Evolutionary conservation across 2,888 invertebrate genomes (phyloP), one percentile per base, ranked within the genome.

Genomic region (Laothoe populi): DNA sequence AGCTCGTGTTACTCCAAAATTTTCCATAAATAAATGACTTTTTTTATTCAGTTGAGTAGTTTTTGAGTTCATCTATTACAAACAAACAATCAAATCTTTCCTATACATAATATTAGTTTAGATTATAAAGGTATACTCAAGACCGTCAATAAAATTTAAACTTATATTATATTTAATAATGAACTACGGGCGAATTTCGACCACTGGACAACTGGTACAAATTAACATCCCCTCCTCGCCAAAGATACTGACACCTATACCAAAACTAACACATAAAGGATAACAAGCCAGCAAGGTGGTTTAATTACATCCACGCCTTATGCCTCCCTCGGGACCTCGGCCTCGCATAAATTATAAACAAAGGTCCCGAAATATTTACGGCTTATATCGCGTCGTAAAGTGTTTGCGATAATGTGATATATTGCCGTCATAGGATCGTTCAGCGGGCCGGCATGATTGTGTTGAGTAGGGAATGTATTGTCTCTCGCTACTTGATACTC

Each of bases 281-380:
- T 35, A 53, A 19, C 31, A 53, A 31, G 31, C 16, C 16, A 42
- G 16, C 31, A 49, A 53, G 53, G 53, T 35, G 53, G 35, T 53
- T 53, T 53, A 53, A 53, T 53, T 53, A 53, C 13, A 46, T 4
- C 35, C 35, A 5, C 4, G 4, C 53, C 53, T 53, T 53, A 53
- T 19, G 31, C 53, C 31, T 26, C 62, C 62, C 58, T 38, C 16
- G 62, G 46, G 62, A 48, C 40, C 21, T 4, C 21, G 45, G 19
- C 57, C 57, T 40, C 45, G 57, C 57, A 68, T 71, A 67, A 69
- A 64, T 69, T 69, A 70, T 63, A 63, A 63, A 73, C 69, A 70
- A 71, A 69, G 71, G 67, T 68, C 64, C 42, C 58, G 59, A 59
- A 58, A 69, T 66, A 66, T 69, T 67, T 66, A 70, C 65, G 64